Evolutionary conservation across 37 sponge, comb jelly and placozoan genomes (phyloP), one percentile per base, ranked within the genome.

Genomic region (Axinella damicornis): DNA sequence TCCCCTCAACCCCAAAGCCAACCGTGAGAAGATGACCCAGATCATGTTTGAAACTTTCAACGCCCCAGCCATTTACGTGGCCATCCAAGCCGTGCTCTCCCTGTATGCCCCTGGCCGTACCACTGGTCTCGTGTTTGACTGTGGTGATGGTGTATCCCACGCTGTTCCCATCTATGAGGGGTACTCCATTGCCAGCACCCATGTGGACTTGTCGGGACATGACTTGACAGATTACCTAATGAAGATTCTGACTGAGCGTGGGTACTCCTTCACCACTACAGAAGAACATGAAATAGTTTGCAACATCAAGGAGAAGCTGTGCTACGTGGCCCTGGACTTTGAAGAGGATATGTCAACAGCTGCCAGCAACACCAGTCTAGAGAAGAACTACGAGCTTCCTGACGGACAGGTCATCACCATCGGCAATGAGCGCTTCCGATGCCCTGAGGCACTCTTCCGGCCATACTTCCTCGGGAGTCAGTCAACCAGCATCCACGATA

Each of bases 11-110:
- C 99, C 99, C 83, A 99, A 99, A 87, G 99, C 99, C 89, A 97
- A 99, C 90, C 83, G 99, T 35, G 99, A 99, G 86, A 99, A 99
- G 94, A 99, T 99, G 99, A 99, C 99, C 77, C 99, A 99, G 87
- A 99, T 99, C 97, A 99, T 99, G 99, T 99, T 99, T 84, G 99
- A 99, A 90, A 95, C 97, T 81, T 99, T 99, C 97, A 96, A 99
- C 96, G 91, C 94, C 54, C 99, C 99, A 76, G 99, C 99, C 72
- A 97, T 99, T 95, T 97, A 97, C 83, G 96, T 99, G 55, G 97
- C 97, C 84, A 96, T 97, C 94, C 99, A 99, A 90, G 97, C 97
- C 73, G 97, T 99, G 78, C 92, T 99, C 62, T 99, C 99, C 27
- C 94, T 99, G 88, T 99, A 99, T 85, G 99, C 99, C 61, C 95